Evolutionary conservation across 2,888 invertebrate genomes (phyloP).

Genomic region (Ectemnius cavifrons): DNA sequence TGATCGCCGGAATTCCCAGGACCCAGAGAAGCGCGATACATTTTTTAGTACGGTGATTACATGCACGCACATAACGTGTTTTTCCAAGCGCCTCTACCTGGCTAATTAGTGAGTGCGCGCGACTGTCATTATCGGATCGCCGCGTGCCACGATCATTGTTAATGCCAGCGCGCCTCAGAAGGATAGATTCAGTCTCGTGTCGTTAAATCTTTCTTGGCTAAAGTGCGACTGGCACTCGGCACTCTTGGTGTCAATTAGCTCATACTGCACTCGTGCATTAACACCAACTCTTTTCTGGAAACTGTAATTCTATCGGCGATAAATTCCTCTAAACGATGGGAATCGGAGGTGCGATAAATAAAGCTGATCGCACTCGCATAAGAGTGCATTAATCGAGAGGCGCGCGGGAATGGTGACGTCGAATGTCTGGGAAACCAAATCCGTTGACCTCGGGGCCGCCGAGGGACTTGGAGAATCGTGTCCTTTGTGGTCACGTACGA

Average conservation of each 20-base stretch:
- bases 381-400: neutral
- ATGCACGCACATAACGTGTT: slow-evolving; percentile 13
- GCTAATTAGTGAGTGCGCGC: slow-evolving; percentile 44
- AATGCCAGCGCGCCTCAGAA: neutral
- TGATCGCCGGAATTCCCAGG: slow-evolving; percentile 53
- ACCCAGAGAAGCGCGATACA: slow-evolving; percentile 36
- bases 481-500: slow-evolving; percentile 18
- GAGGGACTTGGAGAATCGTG: neutral
- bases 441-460: slow-evolving; percentile 20
- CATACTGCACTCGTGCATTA: too few relatives aligned
- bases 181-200: neutral
- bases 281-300: neutral
- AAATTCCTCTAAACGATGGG: too few relatives aligned
- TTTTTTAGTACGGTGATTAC: slow-evolving; percentile 11
- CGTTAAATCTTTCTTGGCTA: neutral
- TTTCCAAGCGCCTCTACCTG: slow-evolving; percentile 36
- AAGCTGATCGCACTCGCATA: neutral
- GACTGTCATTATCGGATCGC: slow-evolving; percentile 33
- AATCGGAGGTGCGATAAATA: neutral
- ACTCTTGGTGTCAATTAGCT: neutral
- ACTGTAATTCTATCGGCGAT: neutral
- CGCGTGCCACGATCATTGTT: slow-evolving; percentile 33
- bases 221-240: too few relatives aligned
- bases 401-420: neutral
- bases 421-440: slow-evolving; percentile 19